These are phyloP conservation scores for Drosophila suzukii DNA, from an alignment of 1,140 invertebrate genomes.

Conservation along the genomic window DNA sequence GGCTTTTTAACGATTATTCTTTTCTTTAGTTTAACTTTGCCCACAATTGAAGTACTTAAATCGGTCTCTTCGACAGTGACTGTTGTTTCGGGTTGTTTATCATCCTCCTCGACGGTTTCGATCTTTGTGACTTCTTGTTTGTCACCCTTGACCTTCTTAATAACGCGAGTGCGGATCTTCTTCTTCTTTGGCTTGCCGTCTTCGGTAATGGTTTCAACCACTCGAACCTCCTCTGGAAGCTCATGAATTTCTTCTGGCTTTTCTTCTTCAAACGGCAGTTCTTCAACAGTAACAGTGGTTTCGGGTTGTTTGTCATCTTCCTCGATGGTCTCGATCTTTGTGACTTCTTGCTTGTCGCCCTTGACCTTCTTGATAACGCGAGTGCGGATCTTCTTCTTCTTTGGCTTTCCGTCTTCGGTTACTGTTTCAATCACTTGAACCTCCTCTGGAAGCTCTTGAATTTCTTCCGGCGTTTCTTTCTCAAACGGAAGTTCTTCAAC, in stretches of 20 bases:
- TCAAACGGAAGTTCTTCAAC: constrained; percentile 4
- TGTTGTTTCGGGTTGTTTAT: constrained; percentile 80
- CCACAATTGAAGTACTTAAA: constrained; percentile 25
- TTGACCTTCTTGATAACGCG: constrained; percentile 60
- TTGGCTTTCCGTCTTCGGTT: constrained; percentile 60
- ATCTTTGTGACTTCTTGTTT: constrained; percentile 84
- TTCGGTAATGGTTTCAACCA: constrained; percentile 42
- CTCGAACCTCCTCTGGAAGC: constrained; percentile 56
- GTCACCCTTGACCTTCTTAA: constrained; percentile 81
- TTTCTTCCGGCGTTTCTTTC: background rate
- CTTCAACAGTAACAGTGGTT: constrained; percentile 47
- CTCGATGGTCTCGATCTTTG: constrained; percentile 81
- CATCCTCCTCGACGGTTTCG: constrained; percentile 84
- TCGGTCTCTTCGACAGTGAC: constrained; percentile 72
- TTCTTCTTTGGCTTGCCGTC: constrained; percentile 50
- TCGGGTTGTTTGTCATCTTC: constrained; percentile 61
- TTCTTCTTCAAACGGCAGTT: constrained; percentile 44
- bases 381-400: constrained; percentile 62
- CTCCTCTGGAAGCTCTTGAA: constrained; percentile 7
- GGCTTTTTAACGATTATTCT: constrained; percentile 59
- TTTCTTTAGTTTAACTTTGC: constrained; percentile 61
- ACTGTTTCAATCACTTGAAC: background rate
- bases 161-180: constrained; percentile 76
- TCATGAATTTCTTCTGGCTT: constrained; percentile 42
- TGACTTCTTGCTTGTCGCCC: constrained; percentile 77